Conservation (phyloP, 2,888 invertebrate genomes). For the Heteromurus nitidus region DNA sequence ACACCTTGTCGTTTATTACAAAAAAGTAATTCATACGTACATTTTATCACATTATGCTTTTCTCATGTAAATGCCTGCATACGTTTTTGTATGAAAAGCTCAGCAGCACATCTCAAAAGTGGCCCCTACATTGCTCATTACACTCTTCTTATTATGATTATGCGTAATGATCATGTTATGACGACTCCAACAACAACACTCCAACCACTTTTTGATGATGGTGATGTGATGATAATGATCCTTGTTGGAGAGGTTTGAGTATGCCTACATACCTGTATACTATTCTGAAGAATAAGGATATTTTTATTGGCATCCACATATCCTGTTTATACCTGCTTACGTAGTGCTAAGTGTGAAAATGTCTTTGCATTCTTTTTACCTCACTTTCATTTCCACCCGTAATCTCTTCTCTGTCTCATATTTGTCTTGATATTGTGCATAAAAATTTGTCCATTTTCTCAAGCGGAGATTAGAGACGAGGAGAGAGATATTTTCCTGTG, state of each 20-base stretch:
- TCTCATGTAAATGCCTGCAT: slow-evolving; percentile 12
- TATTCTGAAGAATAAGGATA: too few species aligned
- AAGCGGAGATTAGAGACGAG: slow-evolving; percentile 54
- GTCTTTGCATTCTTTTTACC: slow-evolving; percentile 55
- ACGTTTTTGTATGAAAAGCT: slow-evolving; percentile 2
- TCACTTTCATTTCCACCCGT: slow-evolving; percentile 32
- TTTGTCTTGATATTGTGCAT: slow-evolving; percentile 25
- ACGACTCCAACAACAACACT: slow-evolving; percentile 14
- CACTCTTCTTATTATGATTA: slow-evolving; percentile 46
- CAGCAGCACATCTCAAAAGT: slow-evolving; percentile 20
- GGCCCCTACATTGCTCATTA: slow-evolving; percentile 36
- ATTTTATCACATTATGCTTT: too few species aligned
- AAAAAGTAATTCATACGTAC: slow-evolving; percentile 2
- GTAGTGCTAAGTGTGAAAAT: slow-evolving; percentile 62
- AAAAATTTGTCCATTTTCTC: slow-evolving; percentile 63
- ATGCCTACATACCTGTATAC: too few species aligned
- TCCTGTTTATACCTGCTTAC: too few species aligned
- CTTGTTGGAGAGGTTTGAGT: too few species aligned
- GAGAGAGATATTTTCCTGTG: background rate
- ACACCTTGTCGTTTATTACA: slow-evolving; percentile 7
- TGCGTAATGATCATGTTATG: slow-evolving; percentile 51
- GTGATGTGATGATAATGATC: background rate
- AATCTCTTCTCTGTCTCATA: slow-evolving; percentile 41
- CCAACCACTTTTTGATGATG: background rate
- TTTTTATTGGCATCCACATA: too few species aligned